Evolutionary conservation across 2,888 invertebrate species (phyloP), one percentile per base, ranked within the genome.

Genomic region (Trichogramma evanescens): DNA sequence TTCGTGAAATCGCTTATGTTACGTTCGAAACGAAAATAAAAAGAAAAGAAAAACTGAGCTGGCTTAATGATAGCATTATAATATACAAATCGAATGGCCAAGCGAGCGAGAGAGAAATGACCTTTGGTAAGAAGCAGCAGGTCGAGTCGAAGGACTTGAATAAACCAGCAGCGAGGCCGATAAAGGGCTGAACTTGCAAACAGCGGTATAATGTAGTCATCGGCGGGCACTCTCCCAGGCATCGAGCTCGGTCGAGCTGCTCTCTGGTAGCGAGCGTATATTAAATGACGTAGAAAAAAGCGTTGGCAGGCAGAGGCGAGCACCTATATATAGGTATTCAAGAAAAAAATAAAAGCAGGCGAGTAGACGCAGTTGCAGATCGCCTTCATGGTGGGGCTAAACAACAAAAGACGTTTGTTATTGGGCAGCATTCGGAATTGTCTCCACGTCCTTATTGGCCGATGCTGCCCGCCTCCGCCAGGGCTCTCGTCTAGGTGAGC

Each of bases 391-490:
- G 71, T 74, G 26, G 26, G 26, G 26, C 26, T 26, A 26, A 74
- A 76, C 77, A 76, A 76, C 76, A 76, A 76, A 76, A 76, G 77
- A 74, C 76, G 76, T 76, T 77, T 77, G 77, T 76, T 76, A 76
- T 76, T 77, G 77, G 76, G 71, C 72, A 72, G 74, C 74, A 76
- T 75, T 76, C 72, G 74, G 74, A 76, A 75, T 76, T 74, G 75
- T 76, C 74, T 73, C 71, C 72, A 72, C 70, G 74, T 74, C 70
- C 75, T 75, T 73, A 76, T 76, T 75, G 76, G 76, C 74, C 64
- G 63, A 66, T 66, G 68, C 66, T 62, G 54, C 58, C 26, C 39
- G 53, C 58, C 41, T 10, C 56, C 62, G 57, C 59, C 56, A 26
- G 2, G 26, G 26, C 26, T 26, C 26, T 26, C 26, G 26, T 26